These are phyloP conservation scores for Aradus depressus DNA, from an alignment of 2,888 invertebrate genomes.

Conservation along the genomic window DNA sequence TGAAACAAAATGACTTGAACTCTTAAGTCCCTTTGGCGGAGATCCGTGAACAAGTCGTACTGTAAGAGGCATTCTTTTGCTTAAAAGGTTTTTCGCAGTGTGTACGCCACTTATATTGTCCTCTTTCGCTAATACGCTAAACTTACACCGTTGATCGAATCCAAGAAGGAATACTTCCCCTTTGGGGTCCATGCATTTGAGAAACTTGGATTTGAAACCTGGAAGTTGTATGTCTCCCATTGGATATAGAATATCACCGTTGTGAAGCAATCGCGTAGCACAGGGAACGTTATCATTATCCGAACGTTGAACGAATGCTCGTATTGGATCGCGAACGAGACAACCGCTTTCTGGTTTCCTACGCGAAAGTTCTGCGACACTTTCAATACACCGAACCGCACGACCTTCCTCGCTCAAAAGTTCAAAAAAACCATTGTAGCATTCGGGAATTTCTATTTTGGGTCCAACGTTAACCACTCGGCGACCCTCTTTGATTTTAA, in stretches of 20 bases:
- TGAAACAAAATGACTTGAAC: constrained; percentile 69
- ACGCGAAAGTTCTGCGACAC: constrained; percentile 69
- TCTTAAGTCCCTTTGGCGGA: constrained; percentile 71
- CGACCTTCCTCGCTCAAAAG: constrained; percentile 87
- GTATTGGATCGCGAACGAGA: constrained; percentile 65
- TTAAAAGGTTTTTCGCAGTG: constrained; percentile 74
- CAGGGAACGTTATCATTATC: constrained; percentile 50
- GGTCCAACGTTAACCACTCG: constrained; percentile 69
- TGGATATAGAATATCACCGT: constrained; percentile 73
- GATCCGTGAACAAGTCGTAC: constrained; percentile 85
- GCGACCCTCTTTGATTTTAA: constrained; percentile 80
- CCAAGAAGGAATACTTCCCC: constrained; percentile 74
- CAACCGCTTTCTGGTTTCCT: constrained; percentile 58
- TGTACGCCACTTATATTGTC: constrained; percentile 93
- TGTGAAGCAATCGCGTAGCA: constrained; percentile 60
- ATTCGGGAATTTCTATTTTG: constrained; percentile 78
- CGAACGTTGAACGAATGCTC: constrained; percentile 46
- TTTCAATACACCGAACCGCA: constrained; percentile 80
- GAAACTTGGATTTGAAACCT: constrained; percentile 61
- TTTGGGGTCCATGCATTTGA: constrained; percentile 75
- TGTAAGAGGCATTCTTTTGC: constrained; percentile 83
- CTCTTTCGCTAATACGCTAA: constrained; percentile 84
- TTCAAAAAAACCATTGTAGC: constrained; percentile 87
- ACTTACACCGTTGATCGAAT: constrained; percentile 78
- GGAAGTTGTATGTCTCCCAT: constrained; percentile 51